phyloP scores from a whole-genome alignment of 2,797 vertebrate species.

The Bovichtus variegatus region DNA sequence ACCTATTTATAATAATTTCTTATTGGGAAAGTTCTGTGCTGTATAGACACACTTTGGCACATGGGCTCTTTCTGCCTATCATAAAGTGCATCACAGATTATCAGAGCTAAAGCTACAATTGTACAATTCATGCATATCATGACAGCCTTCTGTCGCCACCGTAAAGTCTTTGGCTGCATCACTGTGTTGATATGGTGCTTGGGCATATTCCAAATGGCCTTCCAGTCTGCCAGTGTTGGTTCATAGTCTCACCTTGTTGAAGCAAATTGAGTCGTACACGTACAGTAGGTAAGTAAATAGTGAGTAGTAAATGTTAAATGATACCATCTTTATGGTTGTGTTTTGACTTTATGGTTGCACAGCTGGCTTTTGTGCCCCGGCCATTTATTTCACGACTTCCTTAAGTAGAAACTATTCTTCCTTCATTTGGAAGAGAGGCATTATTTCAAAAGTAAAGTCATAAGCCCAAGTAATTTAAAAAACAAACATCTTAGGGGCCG shows the following conservation, averaged over 20 bases:
- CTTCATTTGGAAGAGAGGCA: not conserved
- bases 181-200: slow-evolving; percentile 2
- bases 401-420: not conserved
- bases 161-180: slow-evolving; percentile 22
- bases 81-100: not conserved
- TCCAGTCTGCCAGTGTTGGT: not conserved
- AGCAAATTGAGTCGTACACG: slow-evolving; percentile 9
- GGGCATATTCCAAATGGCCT: slow-evolving; percentile 22
- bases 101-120: not conserved
- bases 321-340: slow-evolving; percentile 49
- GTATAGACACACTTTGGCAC: not conserved
- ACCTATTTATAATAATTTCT: not conserved
- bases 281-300: slow-evolving; percentile 35
- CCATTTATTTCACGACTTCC: slow-evolving; percentile 31
- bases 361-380: slow-evolving; percentile 3
- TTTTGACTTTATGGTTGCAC: slow-evolving; percentile 38
- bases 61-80: not conserved
- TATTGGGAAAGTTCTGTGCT: too few species aligned
- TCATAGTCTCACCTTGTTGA: slow-evolving; percentile 17
- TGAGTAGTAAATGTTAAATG: slow-evolving; percentile 48
- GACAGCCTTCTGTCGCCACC: slow-evolving; percentile 2
- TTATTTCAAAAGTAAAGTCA: not conserved
- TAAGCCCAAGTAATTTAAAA: slow-evolving; percentile 5
- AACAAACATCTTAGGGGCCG: slow-evolving; percentile 8
- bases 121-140: not conserved